phyloP scores from a whole-genome alignment of 2,888 invertebrate genomes.

The Drosophila niveifrons region DNA sequence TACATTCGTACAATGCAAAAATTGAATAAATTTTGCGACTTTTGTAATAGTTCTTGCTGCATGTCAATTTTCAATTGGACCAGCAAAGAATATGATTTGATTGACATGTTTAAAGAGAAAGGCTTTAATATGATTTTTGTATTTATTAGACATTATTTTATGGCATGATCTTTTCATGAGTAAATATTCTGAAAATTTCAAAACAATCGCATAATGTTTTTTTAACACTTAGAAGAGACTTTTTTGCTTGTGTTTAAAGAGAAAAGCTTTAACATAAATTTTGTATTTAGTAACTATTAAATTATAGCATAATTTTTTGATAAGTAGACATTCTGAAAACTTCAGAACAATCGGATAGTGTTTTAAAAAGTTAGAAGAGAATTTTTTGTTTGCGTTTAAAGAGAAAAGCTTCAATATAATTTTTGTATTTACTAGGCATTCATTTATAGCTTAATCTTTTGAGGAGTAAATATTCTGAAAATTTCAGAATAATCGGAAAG shows the following conservation, averaged over 20 bases:
- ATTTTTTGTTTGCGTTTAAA: background rate
- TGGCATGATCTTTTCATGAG: too few relatives aligned
- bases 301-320: too few relatives aligned
- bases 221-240: too few relatives aligned
- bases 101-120: background rate
- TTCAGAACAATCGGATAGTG: background rate
- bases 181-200: too few relatives aligned
- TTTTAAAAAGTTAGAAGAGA: too few relatives aligned
- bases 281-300: too few relatives aligned
- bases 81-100: background rate
- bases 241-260: background rate
- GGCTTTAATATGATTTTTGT: background rate
- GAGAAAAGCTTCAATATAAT: background rate
- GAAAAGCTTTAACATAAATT: background rate
- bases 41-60: slow-evolving; percentile 40
- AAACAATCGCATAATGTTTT: too few relatives aligned
- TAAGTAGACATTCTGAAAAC: background rate
- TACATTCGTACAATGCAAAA: slow-evolving; percentile 31
- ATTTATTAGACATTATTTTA: too few relatives aligned
- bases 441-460: too few relatives aligned
- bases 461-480: background rate
- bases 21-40: slow-evolving; percentile 50
- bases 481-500: background rate
- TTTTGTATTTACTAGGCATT: too few relatives aligned
- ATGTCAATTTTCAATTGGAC: background rate